A percentile compares a stretch with the other conserved stretches of the same genome.
Evolutionary conservation across 64 coral and sea anemone species (phyloP).

Genomic region (Dendrophyllia cribrosa): DNA sequence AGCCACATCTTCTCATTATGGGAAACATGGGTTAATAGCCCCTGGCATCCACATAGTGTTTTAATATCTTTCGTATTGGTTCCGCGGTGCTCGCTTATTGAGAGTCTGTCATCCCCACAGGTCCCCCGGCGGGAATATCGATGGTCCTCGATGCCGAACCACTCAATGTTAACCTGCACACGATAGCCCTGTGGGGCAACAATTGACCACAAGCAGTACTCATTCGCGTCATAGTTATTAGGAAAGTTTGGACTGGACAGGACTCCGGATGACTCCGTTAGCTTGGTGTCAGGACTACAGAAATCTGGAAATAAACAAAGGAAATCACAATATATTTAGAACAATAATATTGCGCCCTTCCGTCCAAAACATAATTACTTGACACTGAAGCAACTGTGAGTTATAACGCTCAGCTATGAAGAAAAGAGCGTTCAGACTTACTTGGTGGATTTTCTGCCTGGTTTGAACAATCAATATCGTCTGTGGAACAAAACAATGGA

Average conservation of each 20-base stretch:
- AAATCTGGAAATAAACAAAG: not conserved
- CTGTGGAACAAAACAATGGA: not conserved
- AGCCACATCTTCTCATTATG: not conserved
- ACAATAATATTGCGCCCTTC: no score
- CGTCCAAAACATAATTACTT: no score
- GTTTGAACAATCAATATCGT: slow-evolving; percentile 5
- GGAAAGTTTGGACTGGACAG: slow-evolving; percentile 25
- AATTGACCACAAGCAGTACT: not conserved
- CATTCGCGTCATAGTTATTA: not conserved
- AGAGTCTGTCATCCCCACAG: not conserved
- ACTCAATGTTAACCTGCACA: not conserved
- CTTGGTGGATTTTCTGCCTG: slow-evolving; percentile 22
- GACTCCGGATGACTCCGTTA: not conserved
- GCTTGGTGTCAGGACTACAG: not conserved
- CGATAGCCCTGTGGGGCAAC: slow-evolving; percentile 11
- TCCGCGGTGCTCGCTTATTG: not conserved
- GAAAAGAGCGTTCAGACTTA: not conserved
- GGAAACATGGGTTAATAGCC: not conserved
- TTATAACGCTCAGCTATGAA: not conserved
- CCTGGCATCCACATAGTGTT: not conserved
- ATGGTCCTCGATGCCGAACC: slow-evolving; percentile 16
- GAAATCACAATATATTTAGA: not conserved
- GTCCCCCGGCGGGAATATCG: not conserved
- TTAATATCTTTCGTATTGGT: not conserved
- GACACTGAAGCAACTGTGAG: not conserved